phyloP scores from a whole-genome alignment of 2,888 invertebrate species.

The Altica lythri region DNA sequence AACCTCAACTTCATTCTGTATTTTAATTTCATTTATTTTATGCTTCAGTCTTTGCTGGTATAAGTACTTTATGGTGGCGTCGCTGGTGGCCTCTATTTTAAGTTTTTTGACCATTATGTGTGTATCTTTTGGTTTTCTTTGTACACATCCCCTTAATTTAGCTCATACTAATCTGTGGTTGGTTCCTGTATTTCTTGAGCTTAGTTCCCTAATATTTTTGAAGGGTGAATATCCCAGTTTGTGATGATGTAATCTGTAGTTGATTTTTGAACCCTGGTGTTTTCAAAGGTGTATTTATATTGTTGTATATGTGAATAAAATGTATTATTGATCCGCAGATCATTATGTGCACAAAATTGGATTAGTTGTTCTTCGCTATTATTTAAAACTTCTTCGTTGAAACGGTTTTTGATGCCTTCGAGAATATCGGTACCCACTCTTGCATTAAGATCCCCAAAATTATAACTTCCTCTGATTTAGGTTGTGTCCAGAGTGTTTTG shows the following conservation, averaged over 20 bases:
- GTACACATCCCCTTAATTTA: background rate
- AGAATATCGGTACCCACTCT: background rate
- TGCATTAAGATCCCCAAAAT: background rate
- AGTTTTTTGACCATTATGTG: no score
- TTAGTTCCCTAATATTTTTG: background rate
- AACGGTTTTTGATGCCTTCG: background rate
- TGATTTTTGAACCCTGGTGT: background rate
- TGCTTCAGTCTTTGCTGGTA: no score
- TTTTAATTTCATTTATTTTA: no score
- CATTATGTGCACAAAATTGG: constrained; percentile 1
- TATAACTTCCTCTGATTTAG: background rate
- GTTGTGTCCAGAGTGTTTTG: background rate
- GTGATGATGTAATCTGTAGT: background rate
- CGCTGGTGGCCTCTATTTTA: no score
- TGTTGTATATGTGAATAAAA: background rate
- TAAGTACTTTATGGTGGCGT: no score
- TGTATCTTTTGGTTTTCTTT: background rate
- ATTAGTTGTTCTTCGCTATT: constrained; percentile 1
- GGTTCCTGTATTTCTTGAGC: background rate
- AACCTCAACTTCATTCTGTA: no score
- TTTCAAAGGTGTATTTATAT: constrained; percentile 6
- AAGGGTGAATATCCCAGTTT: constrained; percentile 4
- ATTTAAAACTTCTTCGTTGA: constrained; percentile 1
- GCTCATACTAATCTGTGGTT: background rate
- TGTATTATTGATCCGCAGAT: background rate